phyloP scores from a whole-genome alignment of 2,797 vertebrate species.

The Pangasius mekongensis region DNA sequence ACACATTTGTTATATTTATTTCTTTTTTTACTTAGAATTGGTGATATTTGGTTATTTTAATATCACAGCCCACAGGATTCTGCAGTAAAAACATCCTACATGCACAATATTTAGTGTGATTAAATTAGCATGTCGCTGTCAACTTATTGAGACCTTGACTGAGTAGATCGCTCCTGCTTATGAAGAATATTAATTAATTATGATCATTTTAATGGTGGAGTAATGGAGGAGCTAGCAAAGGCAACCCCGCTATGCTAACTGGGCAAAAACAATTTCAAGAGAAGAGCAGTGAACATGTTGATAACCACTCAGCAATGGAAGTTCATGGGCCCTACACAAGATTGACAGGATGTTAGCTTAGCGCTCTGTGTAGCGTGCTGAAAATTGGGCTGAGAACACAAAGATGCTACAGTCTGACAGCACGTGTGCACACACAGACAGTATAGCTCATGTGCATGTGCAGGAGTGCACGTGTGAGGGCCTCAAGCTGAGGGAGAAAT shows the following conservation, averaged over 20 bases:
- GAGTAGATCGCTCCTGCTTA: not conserved
- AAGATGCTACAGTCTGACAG: conserved; percentile 46
- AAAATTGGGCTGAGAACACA: conserved; percentile 47
- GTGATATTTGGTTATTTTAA: not conserved
- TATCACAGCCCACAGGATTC: not conserved
- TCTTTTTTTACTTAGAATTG: not conserved
- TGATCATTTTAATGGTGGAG: not conserved
- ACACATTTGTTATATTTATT: not conserved
- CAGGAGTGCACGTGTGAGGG: not conserved
- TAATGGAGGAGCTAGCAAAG: not conserved
- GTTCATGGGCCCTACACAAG: not conserved
- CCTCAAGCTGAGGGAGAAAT: not conserved
- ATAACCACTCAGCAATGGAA: not conserved
- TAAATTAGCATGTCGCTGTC: not conserved
- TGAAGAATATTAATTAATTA: not conserved
- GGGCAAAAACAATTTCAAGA: not conserved
- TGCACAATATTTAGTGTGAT: not conserved
- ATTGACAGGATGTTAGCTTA: conserved; percentile 56
- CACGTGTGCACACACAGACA: not conserved
- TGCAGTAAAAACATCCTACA: not conserved
- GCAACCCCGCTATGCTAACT: not conserved
- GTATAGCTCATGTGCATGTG: not conserved
- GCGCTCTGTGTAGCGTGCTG: conserved; percentile 30
- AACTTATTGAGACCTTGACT: not conserved
- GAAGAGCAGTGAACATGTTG: not conserved